Percentiles rank a stretch among this genome's conserved stretches.
phyloP scores from a whole-genome alignment of 64 coral and sea anemone genomes.

The Porites lutea region DNA sequence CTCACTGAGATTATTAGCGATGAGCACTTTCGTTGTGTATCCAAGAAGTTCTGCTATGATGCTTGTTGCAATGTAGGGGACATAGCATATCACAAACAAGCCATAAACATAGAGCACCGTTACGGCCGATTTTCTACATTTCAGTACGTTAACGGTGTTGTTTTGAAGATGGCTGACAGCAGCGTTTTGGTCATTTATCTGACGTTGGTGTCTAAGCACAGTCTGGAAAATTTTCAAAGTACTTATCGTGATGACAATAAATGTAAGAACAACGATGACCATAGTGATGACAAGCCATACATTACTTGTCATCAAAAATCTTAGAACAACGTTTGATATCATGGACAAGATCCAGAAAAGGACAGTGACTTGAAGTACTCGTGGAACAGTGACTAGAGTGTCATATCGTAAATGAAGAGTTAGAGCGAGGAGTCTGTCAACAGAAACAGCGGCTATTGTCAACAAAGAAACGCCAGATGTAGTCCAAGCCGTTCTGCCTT shows the following conservation, averaged over 20 bases:
- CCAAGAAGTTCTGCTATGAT: conserved; percentile 9
- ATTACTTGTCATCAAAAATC: not conserved
- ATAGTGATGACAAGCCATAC: conserved; percentile 1
- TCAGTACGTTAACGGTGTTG: too few species aligned
- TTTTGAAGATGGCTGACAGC: conserved; percentile 26
- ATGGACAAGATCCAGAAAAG: too few species aligned
- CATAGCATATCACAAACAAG: conserved; percentile 56
- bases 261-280: not conserved
- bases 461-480: conserved; percentile 48
- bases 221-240: conserved; percentile 35
- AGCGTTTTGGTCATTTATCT: not conserved
- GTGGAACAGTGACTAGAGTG: conserved; percentile 12
- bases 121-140: too few species aligned
- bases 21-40: conserved; percentile 40
- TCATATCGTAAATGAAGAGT: conserved; percentile 57
- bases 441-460: conserved; percentile 24
- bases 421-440: conserved; percentile 56
- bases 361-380: not conserved
- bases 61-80: conserved; percentile 40
- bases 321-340: not conserved
- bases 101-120: conserved; percentile 60
- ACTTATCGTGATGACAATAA: conserved; percentile 37
- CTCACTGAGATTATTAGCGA: conserved; percentile 34
- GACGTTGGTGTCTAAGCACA: not conserved
- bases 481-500: conserved; percentile 23